Base-by-base conservation (phyloP, 1,140 invertebrate species). In the Drosophila azteca region DNA sequence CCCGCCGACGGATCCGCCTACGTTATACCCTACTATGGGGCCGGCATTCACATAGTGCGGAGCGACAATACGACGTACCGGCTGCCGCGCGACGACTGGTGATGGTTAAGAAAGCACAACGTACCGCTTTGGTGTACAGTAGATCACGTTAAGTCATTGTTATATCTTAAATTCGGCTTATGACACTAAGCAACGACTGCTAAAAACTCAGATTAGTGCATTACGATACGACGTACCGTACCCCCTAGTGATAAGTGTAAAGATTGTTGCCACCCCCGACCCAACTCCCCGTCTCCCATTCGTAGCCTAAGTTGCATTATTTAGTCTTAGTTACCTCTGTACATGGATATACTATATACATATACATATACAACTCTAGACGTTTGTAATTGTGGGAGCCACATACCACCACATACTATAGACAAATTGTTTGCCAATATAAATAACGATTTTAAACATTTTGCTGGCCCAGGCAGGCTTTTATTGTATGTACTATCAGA, bases 1-100 rank as follows among this genome's bases (percentile, higher is more conserved):
- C 98, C 98, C 49, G 96, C 98, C 8, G 98, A 99, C 94, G 98
- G 98, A 39, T 99, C 98, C n/a, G 94, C 96, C 78, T 99, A 98
- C 93, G 94, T 88, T 41, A 88, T 88, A 74, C 83, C 97, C 67
- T 98, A 98, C 92, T 99, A 96, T 93, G 98, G 98, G 58, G 96
- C 97, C 13, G 95, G 95, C 48, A 94, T 98, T 29, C 94, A 94
- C 50, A 95, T 97, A 65, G 93, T 98, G 48, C 93, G 94, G 48
- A 96, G 96, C 92, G 94, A 98, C 92, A 98, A 98, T 92, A 94
- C 94, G 67, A 98, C 97, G 3, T 97, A 95, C 90, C 94, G 95
- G 82, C 93, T 97, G 71, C 95, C 95, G 57, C 96, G 97, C 91
- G 94, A 94, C 77, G 96, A 97, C 92, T 97, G 96, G 95, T 94